Conservation (phyloP, 37 sponge, comb jelly and placozoan species). For the Theonella swinhoei region DNA sequence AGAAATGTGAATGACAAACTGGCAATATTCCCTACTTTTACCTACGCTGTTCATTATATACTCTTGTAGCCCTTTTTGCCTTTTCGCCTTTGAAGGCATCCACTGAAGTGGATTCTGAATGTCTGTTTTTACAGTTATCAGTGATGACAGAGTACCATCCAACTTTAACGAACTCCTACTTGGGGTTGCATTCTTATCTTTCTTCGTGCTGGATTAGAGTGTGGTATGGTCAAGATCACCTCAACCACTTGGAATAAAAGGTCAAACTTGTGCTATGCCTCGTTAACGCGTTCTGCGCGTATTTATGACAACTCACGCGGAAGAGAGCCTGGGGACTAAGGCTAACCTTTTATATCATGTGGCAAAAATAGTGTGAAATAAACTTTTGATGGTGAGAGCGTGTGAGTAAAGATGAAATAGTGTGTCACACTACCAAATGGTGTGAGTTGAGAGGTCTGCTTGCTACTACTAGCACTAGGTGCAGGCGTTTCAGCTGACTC, state of each 20-base stretch:
- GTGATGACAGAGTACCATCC: conserved; percentile 19
- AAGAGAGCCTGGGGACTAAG: too few relatives aligned
- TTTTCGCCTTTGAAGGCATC: conserved; percentile 5
- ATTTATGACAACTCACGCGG: too few relatives aligned
- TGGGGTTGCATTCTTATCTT: not conserved
- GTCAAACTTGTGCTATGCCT: conserved; percentile 11
- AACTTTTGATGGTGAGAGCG: too few relatives aligned
- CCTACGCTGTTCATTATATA: not conserved
- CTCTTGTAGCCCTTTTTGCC: not conserved
- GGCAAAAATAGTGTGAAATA: too few relatives aligned
- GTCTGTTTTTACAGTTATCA: conserved; percentile 13
- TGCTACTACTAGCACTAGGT: too few relatives aligned
- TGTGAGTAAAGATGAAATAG: too few relatives aligned
- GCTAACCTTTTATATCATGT: too few relatives aligned
- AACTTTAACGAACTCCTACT: not conserved
- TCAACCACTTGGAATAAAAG: not conserved
- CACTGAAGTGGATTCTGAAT: conserved; percentile 14
- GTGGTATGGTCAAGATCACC: not conserved
- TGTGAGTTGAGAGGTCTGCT: too few relatives aligned
- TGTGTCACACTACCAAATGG: too few relatives aligned
- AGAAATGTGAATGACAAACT: not conserved
- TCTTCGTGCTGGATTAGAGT: not conserved
- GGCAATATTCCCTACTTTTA: too few relatives aligned
- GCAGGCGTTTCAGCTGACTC: too few relatives aligned
- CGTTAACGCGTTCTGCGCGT: too few relatives aligned